Evolutionary conservation across 2,797 vertebrate species (phyloP).

Genomic region (Fratercula arctica): DNA sequence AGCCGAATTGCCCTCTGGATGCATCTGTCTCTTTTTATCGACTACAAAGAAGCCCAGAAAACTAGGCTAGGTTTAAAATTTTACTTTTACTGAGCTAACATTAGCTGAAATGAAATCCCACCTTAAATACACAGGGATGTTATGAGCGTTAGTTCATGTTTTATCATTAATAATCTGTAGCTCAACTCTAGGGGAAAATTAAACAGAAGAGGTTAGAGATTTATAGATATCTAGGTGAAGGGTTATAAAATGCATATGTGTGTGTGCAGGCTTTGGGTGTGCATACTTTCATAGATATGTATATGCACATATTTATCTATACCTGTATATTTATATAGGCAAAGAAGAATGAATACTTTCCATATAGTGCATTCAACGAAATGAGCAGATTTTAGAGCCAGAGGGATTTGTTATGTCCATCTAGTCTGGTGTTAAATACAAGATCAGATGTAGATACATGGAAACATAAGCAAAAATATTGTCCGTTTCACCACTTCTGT

Average conservation of each 20-base stretch:
- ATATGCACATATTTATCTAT: not conserved
- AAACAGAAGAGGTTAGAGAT: not conserved
- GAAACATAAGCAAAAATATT: not conserved
- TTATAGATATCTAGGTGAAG: not conserved
- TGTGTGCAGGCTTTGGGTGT: not conserved
- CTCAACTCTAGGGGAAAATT: not conserved
- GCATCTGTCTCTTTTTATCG: not conserved
- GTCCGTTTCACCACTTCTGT: not conserved
- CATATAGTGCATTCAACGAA: not conserved
- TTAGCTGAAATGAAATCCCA: not conserved
- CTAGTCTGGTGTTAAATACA: not conserved
- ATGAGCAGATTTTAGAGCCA: not conserved
- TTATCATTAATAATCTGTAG: not conserved
- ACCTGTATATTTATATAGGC: slow-evolving; percentile 3
- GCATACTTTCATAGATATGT: not conserved
- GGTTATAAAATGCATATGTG: not conserved
- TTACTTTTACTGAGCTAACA: not conserved
- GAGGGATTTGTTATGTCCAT: not conserved
- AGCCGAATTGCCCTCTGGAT: not conserved
- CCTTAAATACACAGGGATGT: not conserved
- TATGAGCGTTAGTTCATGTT: not conserved
- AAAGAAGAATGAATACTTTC: not conserved
- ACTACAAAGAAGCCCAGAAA: not conserved
- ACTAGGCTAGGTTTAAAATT: not conserved
- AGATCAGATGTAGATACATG: not conserved